These are phyloP conservation scores for Mycteria americana DNA, from an alignment of 2,797 vertebrate genomes.

Conservation along the genomic window DNA sequence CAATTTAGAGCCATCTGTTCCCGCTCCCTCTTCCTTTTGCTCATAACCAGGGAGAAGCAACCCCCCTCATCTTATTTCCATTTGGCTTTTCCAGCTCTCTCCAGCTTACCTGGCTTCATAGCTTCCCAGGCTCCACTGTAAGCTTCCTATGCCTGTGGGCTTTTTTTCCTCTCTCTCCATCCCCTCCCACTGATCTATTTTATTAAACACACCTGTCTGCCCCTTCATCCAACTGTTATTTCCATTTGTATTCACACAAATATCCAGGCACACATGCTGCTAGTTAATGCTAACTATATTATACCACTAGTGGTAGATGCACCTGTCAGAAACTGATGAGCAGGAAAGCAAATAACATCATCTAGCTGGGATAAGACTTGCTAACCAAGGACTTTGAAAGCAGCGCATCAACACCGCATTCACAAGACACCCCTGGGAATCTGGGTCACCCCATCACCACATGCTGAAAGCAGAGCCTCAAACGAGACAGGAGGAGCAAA, in stretches of 20 bases:
- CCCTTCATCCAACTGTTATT: neutral
- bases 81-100: neutral
- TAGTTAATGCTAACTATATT: neutral
- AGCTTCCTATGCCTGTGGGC: neutral
- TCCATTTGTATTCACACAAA: neutral
- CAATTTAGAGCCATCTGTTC: conserved; percentile 39
- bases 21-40: neutral
- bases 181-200: neutral
- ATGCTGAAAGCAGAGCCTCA: neutral
- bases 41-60: neutral
- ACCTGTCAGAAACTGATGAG: neutral
- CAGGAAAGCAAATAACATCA: neutral
- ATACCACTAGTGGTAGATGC: neutral
- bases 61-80: neutral
- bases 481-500: neutral
- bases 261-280: conserved; percentile 1
- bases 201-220: conserved; percentile 38
- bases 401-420: neutral
- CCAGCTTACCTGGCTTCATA: neutral
- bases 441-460: neutral
- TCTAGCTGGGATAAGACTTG: neutral
- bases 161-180: neutral
- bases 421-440: neutral
- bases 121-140: accelerated
- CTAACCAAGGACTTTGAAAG: neutral